Percentiles rank a stretch among this genome's conserved stretches.
Evolutionary conservation across 2,113 vertebrate genomes (phyloP).

Genomic region (Morone saxatilis): DNA sequence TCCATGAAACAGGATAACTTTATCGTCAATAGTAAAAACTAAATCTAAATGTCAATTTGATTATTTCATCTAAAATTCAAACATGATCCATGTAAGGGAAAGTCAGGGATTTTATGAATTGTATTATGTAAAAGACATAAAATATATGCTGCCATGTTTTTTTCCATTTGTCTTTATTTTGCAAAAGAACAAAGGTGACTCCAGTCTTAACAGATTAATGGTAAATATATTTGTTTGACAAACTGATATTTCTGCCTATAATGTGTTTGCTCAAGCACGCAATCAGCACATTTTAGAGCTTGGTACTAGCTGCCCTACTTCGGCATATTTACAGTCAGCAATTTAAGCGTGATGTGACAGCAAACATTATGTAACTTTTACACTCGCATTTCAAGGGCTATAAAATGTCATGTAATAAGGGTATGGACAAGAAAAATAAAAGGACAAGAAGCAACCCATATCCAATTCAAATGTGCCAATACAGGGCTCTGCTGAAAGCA

Average conservation of each 20-base stretch:
- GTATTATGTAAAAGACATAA: too few species aligned
- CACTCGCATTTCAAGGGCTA: constrained; percentile 26
- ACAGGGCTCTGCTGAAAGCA: constrained; percentile 35
- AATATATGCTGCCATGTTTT: too few species aligned
- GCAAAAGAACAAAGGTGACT: neutral
- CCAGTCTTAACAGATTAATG: neutral
- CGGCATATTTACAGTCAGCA: constrained; percentile 52
- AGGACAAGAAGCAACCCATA: constrained; percentile 6
- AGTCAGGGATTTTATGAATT: neutral
- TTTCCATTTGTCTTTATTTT: neutral
- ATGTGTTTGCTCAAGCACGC: constrained; percentile 2
- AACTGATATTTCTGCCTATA: constrained; percentile 9
- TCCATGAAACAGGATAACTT: neutral
- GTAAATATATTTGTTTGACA: constrained; percentile 1
- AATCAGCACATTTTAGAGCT: constrained; percentile 40
- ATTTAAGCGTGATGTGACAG: constrained; percentile 29
- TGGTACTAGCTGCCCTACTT: constrained; percentile 18
- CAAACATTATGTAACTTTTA: constrained; percentile 59
- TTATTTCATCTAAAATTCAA: neutral
- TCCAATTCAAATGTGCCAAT: constrained; percentile 34
- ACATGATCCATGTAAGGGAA: neutral
- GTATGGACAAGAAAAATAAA: constrained; percentile 38
- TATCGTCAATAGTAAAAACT: neutral
- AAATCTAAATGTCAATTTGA: neutral
- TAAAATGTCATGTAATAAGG: neutral